Conservation (phyloP, 1,140 invertebrate species). For the Caenorhabditis brenneri region DNA sequence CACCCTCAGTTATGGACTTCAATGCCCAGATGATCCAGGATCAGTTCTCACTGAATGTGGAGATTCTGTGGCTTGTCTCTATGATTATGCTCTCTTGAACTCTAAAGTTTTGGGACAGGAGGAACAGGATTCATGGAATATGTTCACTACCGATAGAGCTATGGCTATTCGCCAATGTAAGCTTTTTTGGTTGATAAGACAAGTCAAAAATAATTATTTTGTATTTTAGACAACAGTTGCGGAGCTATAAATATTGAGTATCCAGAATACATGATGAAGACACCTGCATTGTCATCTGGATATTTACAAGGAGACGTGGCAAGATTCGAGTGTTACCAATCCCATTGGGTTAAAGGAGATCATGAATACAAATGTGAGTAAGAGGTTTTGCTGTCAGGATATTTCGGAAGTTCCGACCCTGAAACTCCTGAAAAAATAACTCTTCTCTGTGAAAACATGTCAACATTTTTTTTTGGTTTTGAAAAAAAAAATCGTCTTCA, state of each 20-base stretch:
- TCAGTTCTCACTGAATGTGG: constrained; percentile 66
- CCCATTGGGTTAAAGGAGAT: constrained; percentile 70
- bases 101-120: constrained; percentile 67
- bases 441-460: too few relatives aligned
- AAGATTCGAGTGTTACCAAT: constrained; percentile 70
- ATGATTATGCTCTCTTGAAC: constrained; percentile 67
- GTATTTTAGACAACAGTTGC: constrained; percentile 70
- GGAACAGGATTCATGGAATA: constrained; percentile 64
- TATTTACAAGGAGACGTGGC: constrained; percentile 69
- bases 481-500: too few relatives aligned
- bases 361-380: constrained; percentile 71
- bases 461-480: too few relatives aligned
- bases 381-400: too few relatives aligned
- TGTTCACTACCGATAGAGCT: constrained; percentile 60
- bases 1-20: constrained; percentile 61
- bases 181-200: too few relatives aligned
- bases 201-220: background rate
- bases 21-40: constrained; percentile 69
- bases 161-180: constrained; percentile 66
- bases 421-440: too few relatives aligned
- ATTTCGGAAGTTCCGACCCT: too few relatives aligned
- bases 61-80: constrained; percentile 66
- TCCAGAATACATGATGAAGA: constrained; percentile 70
- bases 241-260: constrained; percentile 71
- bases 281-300: constrained; percentile 63